phyloP scores from a whole-genome alignment of 2,888 invertebrate species.

The Helicoverpa assulta region DNA sequence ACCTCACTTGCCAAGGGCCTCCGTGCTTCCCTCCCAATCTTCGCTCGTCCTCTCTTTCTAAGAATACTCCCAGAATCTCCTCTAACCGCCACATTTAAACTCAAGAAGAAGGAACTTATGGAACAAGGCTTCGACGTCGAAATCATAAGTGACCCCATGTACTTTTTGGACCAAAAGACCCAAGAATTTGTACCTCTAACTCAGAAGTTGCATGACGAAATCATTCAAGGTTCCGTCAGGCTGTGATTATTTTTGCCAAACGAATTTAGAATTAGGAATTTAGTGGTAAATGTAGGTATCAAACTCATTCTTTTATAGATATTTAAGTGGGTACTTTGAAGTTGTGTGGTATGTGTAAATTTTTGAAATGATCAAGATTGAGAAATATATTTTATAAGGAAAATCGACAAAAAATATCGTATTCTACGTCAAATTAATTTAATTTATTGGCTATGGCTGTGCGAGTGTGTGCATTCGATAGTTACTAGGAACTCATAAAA shows the following conservation, averaged over 20 bases:
- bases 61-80: slow-evolving; percentile 94
- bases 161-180: slow-evolving; percentile 89
- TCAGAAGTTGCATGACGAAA: slow-evolving; percentile 84
- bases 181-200: slow-evolving; percentile 86
- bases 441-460: slow-evolving; percentile 20
- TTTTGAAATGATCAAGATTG: background rate
- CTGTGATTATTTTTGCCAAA: slow-evolving; percentile 77
- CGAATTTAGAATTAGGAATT: slow-evolving; percentile 17
- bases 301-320: slow-evolving; percentile 1
- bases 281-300: slow-evolving; percentile 15
- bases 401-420: background rate
- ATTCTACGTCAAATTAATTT: background rate
- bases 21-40: slow-evolving; percentile 92
- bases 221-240: slow-evolving; percentile 86
- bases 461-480: slow-evolving; percentile 21
- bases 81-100: slow-evolving; percentile 96
- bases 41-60: slow-evolving; percentile 96
- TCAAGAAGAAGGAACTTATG: slow-evolving; percentile 97
- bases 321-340: slow-evolving; percentile 25
- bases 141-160: slow-evolving; percentile 92
- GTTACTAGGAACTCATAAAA: slow-evolving; percentile 19
- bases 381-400: background rate
- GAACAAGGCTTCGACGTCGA: slow-evolving; percentile 93
- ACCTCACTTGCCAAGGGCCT: slow-evolving; percentile 80
- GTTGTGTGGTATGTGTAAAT: slow-evolving; percentile 10